phyloP scores from a whole-genome alignment of 2,113 vertebrate species.

The Origma solitaria region DNA sequence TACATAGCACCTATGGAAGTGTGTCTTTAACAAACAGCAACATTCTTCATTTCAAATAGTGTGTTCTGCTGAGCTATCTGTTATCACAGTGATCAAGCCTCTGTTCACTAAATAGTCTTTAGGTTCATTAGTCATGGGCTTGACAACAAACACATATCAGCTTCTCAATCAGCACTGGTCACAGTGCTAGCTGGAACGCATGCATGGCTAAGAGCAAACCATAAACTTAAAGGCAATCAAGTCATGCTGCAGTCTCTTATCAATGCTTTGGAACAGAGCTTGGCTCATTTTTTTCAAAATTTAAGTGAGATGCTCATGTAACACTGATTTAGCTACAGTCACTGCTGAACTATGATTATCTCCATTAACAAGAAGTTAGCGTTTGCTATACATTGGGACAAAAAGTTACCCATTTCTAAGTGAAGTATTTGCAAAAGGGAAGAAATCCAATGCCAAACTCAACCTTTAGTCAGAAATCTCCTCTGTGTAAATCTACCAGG shows the following conservation, averaged over 20 bases:
- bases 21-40: background rate
- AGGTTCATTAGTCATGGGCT: background rate
- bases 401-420: background rate
- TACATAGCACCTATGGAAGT: background rate
- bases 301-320: rapidly evolving
- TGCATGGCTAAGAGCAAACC: background rate
- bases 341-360: background rate
- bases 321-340: background rate
- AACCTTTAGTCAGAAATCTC: background rate
- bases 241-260: background rate
- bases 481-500: background rate
- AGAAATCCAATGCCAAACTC: background rate
- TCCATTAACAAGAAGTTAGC: background rate
- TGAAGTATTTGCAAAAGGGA: background rate
- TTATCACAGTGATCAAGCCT: background rate
- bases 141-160: background rate
- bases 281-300: background rate
- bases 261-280: background rate
- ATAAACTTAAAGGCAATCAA: background rate
- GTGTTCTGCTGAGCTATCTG: background rate
- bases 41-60: rapidly evolving
- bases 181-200: background rate
- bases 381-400: background rate
- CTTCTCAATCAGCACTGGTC: background rate
- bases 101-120: background rate